Conservation (phyloP, 1,140 invertebrate genomes). For the Bombus ignitus region DNA sequence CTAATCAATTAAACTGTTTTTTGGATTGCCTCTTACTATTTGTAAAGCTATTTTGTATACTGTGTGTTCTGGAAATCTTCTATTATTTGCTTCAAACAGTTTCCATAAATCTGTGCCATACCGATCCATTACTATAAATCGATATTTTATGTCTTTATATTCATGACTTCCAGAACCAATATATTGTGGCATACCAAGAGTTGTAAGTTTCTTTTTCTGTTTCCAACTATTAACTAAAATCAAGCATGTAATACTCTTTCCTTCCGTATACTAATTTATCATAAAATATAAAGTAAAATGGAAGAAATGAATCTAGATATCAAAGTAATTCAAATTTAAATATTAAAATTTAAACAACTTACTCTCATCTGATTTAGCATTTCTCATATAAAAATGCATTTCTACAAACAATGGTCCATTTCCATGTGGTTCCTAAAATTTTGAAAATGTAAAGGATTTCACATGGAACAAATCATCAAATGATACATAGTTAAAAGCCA, state of each 20-base stretch:
- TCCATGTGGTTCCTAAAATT: conserved; percentile 91
- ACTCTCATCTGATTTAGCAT: conserved; percentile 92
- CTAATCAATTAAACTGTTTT: background rate
- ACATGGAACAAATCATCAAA: background rate
- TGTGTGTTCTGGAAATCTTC: conserved; percentile 88
- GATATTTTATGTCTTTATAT: conserved; percentile 89
- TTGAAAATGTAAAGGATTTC: conserved; percentile 33
- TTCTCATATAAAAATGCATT: conserved; percentile 96
- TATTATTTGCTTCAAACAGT: conserved; percentile 88
- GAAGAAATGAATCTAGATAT: background rate
- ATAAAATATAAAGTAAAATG: conserved; percentile 12
- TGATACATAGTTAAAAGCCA: background rate
- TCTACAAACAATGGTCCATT: conserved; percentile 98
- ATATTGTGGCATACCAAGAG: conserved; percentile 93
- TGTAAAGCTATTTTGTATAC: conserved; percentile 92
- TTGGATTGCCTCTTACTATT: conserved; percentile 86
- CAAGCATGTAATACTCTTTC: conserved; percentile 18
- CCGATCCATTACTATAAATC: conserved; percentile 96
- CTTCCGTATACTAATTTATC: conserved; percentile 1
- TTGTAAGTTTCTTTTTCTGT: conserved; percentile 87
- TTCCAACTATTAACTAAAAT: conserved; percentile 90
- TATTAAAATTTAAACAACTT: conserved; percentile 76
- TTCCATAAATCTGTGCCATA: conserved; percentile 96
- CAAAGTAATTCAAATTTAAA: conserved; percentile 16
- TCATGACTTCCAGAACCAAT: conserved; percentile 92